Conservation (phyloP, 2,888 invertebrate genomes). For the Syrphus vitripennis region DNA sequence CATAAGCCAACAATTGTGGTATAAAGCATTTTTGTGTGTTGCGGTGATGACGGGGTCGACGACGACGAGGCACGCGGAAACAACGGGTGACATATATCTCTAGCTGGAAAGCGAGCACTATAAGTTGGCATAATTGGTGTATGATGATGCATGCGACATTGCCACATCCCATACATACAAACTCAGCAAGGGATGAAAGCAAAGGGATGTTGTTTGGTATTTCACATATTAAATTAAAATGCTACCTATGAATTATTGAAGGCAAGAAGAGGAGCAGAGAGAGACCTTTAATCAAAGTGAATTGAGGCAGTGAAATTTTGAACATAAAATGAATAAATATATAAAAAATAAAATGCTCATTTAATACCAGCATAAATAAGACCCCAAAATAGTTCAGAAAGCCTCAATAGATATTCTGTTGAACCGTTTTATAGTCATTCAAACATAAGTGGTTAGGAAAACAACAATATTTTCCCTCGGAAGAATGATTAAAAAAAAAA, state of each 20-base stretch:
- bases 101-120: not conserved
- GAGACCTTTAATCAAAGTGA: not conserved
- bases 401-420: too few relatives aligned
- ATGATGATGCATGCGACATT: conserved; percentile 50
- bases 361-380: too few relatives aligned
- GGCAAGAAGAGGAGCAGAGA: not conserved
- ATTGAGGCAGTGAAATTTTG: not conserved
- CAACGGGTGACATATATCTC: not conserved
- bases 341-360: too few relatives aligned
- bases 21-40: conserved; percentile 38
- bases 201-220: conserved; percentile 38
- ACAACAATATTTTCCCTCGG: too few relatives aligned
- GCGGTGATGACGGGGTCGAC: not conserved
- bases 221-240: conserved; percentile 70
- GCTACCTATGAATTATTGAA: conserved; percentile 33
- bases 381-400: too few relatives aligned
- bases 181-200: conserved; percentile 26
- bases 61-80: not conserved
- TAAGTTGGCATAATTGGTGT: conserved; percentile 12
- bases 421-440: too few relatives aligned
- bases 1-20: conserved; percentile 46
- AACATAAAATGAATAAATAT: not conserved
- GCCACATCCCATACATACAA: too few relatives aligned
- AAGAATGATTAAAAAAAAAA: too few relatives aligned
- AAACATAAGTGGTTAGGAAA: too few relatives aligned